phyloP scores from a whole-genome alignment of 2,888 invertebrate species.

The Ditula angustiorana region DNA sequence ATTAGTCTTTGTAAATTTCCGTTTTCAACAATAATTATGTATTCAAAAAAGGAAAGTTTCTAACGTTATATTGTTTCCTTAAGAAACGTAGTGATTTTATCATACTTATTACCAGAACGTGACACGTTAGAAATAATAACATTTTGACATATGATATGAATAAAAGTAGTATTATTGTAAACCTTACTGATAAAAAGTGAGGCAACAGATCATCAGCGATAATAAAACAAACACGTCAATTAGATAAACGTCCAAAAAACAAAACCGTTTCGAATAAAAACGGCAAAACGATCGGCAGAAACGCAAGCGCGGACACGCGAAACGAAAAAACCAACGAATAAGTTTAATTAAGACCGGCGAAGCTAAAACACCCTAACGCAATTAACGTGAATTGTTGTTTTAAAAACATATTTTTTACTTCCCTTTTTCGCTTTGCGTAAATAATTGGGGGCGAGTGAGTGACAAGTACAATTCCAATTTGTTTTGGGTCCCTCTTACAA shows the following conservation, averaged over 20 bases:
- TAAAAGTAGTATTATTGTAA: too few species aligned
- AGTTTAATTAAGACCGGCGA: conserved; percentile 16
- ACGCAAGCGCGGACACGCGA: not conserved
- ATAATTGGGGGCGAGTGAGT: conserved; percentile 23
- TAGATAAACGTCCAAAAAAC: conserved; percentile 2
- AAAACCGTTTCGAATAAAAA: not conserved
- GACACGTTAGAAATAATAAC: too few species aligned
- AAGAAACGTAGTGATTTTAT: too few species aligned
- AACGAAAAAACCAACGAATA: conserved; percentile 7
- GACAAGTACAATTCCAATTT: conserved; percentile 27
- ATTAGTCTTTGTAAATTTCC: too few species aligned
- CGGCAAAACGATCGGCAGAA: not conserved
- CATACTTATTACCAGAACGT: too few species aligned
- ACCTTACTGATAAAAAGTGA: too few species aligned
- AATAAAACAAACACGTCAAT: not conserved
- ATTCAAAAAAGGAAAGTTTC: too few species aligned
- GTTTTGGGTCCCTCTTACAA: conserved; percentile 13
- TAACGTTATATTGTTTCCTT: too few species aligned
- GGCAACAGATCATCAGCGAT: not conserved
- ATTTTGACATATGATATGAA: too few species aligned
- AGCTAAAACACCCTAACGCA: conserved; percentile 13
- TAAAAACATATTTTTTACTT: conserved; percentile 19
- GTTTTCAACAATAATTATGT: too few species aligned
- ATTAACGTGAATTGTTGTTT: conserved; percentile 25
- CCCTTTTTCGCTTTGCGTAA: conserved; percentile 21